Evolutionary conservation across 64 coral and sea anemone species (phyloP), one percentile per base, ranked within the genome.

Genomic region (Montipora foliosa): DNA sequence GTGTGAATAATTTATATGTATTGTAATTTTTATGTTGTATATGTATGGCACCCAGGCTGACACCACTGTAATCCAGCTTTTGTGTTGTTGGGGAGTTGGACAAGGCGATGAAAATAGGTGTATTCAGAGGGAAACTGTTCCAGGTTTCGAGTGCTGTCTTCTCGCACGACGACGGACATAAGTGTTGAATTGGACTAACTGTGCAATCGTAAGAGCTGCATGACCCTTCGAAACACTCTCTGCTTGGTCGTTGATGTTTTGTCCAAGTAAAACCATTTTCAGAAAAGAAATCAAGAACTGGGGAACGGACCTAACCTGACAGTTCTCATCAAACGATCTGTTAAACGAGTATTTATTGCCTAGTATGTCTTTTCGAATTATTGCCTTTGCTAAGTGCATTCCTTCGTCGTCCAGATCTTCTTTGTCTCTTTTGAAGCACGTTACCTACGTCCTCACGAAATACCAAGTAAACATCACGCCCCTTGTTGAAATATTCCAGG

Each of bases 261-360:
- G 61, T 46, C 85, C 60, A 81, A 47, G 79, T 81, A 81, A 81
- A 52, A 81, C 3, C 37, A 44, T 81, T 81, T 81, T 81, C 79
- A 81, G 79, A 81, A 88, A 88, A 73, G 85, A 88, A 88, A 88
- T 0, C 61, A 88, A 74, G 52, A 2, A 88, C 69, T 69, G 67
- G 61, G 85, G 61, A 88, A 88, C 60, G 8, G 68, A 88, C 69
- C 85, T 69, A 37, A 69, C 69, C 69, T 88, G 58, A 88, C 85
- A 75, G 85, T 88, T 88, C 69, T 88, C 85, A 74, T 88, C 85
- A 88, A 88, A 88, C 44, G 64, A 88, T 74, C 64, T 59, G 85
- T 88, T 74, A 88, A 88, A 88, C 45, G 85, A 75, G 85, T 88
- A 88, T 51, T 88, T 88, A 74, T 88, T 44, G 37, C 69, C 64